These are phyloP conservation scores for Homarus gammarus DNA, from an alignment of 2,888 invertebrate genomes.

Conservation along the genomic window DNA sequence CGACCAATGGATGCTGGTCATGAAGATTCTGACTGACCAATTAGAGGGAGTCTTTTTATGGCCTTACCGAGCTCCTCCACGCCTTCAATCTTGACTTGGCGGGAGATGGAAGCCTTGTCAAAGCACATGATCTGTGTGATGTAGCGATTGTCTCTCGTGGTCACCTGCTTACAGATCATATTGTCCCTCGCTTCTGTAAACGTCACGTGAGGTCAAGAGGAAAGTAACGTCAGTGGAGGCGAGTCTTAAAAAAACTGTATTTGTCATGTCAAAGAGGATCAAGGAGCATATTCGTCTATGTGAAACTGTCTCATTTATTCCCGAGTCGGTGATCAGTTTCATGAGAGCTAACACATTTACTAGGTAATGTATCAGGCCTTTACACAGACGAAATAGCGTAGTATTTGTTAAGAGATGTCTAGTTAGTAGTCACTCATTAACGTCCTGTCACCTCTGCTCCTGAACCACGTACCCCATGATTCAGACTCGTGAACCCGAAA, in stretches of 20 bases:
- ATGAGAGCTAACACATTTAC: not conserved
- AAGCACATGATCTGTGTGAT: conserved; percentile 77
- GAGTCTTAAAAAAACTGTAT: not conserved
- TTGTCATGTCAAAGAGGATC: conserved; percentile 19
- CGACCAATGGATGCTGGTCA: not conserved
- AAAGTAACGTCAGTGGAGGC: conserved; percentile 41
- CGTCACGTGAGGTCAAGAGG: conserved; percentile 50
- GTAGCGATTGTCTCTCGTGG: conserved; percentile 76
- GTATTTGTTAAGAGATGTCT: not conserved
- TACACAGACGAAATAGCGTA: not conserved
- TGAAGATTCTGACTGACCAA: not conserved
- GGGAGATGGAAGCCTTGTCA: conserved; percentile 76
- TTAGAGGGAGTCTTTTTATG: not conserved
- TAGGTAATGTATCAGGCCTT: not conserved
- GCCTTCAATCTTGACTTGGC: conserved; percentile 68
- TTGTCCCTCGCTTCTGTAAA: conserved; percentile 73
- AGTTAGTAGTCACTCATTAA: too few species aligned
- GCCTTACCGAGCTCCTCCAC: conserved; percentile 71
- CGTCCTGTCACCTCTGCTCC: too few species aligned
- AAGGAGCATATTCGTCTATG: not conserved
- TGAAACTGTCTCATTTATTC: not conserved
- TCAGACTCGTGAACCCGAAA: too few species aligned
- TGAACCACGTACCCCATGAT: too few species aligned
- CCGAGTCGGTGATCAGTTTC: not conserved
- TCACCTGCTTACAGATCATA: conserved; percentile 76